These are phyloP conservation scores for Margaritifera margaritifera DNA, from an alignment of 2,888 invertebrate species.

Conservation along the genomic window DNA sequence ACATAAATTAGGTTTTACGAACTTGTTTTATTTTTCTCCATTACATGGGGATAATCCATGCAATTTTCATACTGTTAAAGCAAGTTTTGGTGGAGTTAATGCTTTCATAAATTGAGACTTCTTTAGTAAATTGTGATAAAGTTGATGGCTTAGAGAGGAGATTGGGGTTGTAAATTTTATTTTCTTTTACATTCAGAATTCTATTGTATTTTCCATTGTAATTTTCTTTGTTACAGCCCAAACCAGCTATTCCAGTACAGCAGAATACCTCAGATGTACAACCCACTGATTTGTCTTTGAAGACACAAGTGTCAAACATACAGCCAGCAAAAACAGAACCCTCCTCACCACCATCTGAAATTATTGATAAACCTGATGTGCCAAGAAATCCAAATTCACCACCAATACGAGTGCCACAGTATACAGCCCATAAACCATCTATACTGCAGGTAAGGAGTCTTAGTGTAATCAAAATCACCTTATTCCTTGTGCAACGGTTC, in stretches of 20 bases:
- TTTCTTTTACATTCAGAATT: no score
- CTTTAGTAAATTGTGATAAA: no score
- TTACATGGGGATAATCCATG: no score
- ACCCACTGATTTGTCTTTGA: not conserved
- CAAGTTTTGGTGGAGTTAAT: no score
- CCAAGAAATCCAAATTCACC: constrained; percentile 18
- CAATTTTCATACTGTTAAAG: no score
- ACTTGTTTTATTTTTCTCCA: no score
- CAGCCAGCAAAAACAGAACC: not conserved
- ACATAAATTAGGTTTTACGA: no score
- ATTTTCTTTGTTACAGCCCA: constrained; percentile 1
- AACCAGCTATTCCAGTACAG: constrained; percentile 2
- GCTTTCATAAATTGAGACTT: no score
- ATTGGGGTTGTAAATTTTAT: no score
- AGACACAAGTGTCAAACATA: not conserved
- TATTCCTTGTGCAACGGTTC: no score
- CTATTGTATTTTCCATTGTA: not conserved
- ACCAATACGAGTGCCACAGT: constrained; percentile 64
- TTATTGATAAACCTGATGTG: not conserved
- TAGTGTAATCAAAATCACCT: not conserved
- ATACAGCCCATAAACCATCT: constrained; percentile 40
- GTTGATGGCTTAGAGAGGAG: no score
- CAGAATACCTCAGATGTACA: not conserved
- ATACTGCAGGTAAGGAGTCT: constrained; percentile 29
- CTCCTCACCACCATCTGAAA: not conserved